These are phyloP conservation scores for Sipha maydis DNA, from an alignment of 2,888 invertebrate species.

Conservation along the genomic window DNA sequence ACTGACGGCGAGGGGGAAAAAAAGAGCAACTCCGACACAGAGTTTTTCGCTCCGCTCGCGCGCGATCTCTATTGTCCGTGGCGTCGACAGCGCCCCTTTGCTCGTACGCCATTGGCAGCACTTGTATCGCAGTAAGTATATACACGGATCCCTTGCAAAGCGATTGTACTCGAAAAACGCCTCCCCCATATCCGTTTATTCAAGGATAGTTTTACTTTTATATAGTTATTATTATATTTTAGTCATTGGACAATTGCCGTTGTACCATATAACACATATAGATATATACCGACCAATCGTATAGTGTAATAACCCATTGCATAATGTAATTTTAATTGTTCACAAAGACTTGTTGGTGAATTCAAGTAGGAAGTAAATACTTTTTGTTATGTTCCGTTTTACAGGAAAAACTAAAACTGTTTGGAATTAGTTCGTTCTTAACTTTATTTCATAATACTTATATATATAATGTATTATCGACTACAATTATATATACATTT, in stretches of 20 bases:
- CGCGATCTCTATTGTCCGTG: slow-evolving; percentile 27
- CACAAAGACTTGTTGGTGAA: too few species aligned
- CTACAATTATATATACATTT: background rate
- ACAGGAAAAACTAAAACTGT: background rate
- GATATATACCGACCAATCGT: too few species aligned
- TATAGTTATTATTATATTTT: too few species aligned
- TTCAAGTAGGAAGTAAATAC: background rate
- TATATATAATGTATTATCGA: background rate
- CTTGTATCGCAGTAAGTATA: background rate
- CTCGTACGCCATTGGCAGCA: slow-evolving; percentile 28
- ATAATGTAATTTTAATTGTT: too few species aligned
- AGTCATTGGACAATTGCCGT: too few species aligned
- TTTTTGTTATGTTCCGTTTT: background rate
- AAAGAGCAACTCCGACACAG: background rate
- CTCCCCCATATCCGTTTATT: background rate
- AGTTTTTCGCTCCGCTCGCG: background rate
- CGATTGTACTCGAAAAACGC: background rate
- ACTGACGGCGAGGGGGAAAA: background rate
- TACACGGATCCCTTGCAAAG: background rate
- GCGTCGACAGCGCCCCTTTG: background rate
- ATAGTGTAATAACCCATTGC: too few species aligned
- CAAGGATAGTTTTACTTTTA: background rate
- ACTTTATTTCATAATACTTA: background rate
- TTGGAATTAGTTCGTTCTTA: background rate
- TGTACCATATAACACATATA: too few species aligned